A percentile compares a stretch with the other conserved stretches of the same genome.
These are phyloP conservation scores for Battus philenor DNA, from an alignment of 1,140 invertebrate genomes.

Conservation along the genomic window DNA sequence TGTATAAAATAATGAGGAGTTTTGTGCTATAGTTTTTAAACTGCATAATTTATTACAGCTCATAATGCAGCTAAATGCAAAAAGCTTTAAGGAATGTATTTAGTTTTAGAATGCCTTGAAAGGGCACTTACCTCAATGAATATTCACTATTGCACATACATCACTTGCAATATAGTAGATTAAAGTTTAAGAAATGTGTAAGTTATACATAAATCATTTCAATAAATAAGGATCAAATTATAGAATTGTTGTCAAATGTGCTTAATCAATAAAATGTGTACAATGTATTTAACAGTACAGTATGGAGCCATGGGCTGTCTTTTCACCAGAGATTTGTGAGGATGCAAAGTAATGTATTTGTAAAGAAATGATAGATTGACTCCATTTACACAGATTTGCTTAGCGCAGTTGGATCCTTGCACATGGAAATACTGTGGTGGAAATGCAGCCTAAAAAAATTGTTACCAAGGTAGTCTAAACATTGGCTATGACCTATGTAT, in stretches of 20 bases:
- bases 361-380: too few relatives aligned
- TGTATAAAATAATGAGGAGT: conserved; percentile 5
- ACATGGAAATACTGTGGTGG: too few relatives aligned
- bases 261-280: conserved; percentile 2
- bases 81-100: conserved; percentile 11
- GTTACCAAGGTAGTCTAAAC: too few relatives aligned
- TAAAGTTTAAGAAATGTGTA: conserved; percentile 4
- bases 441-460: too few relatives aligned
- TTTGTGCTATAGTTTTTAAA: not conserved
- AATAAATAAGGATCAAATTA: conserved; percentile 5
- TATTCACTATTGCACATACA: conserved; percentile 16
- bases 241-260: conserved; percentile 2
- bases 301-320: too few relatives aligned
- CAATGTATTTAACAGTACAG: too few relatives aligned
- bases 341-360: too few relatives aligned
- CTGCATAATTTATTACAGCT: conserved; percentile 4
- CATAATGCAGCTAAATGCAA: conserved; percentile 9
- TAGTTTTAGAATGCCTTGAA: conserved; percentile 14
- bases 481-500: too few relatives aligned
- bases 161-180: conserved; percentile 8
- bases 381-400: too few relatives aligned
- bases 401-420: too few relatives aligned
- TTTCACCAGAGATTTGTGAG: too few relatives aligned
- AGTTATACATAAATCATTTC: conserved; percentile 4
- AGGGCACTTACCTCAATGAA: conserved; percentile 14